Evolutionary conservation across 2,888 invertebrate genomes (phyloP).

Genomic region (Choreutis nemorana): DNA sequence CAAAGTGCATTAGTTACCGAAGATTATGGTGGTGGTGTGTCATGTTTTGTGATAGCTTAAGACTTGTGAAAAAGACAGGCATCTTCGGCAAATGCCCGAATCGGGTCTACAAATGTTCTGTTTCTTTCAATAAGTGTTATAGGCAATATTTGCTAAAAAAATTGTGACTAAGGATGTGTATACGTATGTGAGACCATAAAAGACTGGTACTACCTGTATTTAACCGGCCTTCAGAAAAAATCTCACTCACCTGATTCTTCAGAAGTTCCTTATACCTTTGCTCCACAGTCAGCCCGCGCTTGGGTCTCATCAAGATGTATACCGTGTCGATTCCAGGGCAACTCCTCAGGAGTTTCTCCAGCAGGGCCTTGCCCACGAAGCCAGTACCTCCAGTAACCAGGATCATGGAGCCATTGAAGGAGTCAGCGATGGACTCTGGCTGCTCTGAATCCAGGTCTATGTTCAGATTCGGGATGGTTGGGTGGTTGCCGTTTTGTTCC

Average conservation of each 20-base stretch:
- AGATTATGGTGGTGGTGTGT: too few species aligned
- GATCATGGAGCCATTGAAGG: slow-evolving; percentile 61
- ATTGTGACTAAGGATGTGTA: too few species aligned
- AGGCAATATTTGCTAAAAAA: too few species aligned
- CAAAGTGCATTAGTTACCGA: too few species aligned
- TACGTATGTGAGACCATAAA: too few species aligned
- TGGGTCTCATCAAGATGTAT: slow-evolving; percentile 82
- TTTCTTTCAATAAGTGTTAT: too few species aligned
- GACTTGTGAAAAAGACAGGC: too few species aligned
- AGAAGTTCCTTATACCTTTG: slow-evolving; percentile 78
- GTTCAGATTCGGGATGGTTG: slow-evolving; percentile 17
- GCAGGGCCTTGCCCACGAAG: slow-evolving; percentile 92
- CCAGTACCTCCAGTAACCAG: slow-evolving; percentile 77
- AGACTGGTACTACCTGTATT: neutral
- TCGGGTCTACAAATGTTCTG: too few species aligned
- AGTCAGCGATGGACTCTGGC: slow-evolving; percentile 44
- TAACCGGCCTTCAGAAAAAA: slow-evolving; percentile 13
- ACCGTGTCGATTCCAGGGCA: slow-evolving; percentile 81
- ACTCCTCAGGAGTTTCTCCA: slow-evolving; percentile 90
- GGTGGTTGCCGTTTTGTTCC: slow-evolving; percentile 42
- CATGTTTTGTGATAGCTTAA: too few species aligned
- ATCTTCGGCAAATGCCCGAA: too few species aligned
- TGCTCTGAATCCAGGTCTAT: slow-evolving; percentile 7
- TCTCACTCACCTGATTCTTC: slow-evolving; percentile 67
- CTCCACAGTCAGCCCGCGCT: slow-evolving; percentile 73